phyloP scores from a whole-genome alignment of 2,797 vertebrate genomes.

The Apogon hyalosoma region DNA sequence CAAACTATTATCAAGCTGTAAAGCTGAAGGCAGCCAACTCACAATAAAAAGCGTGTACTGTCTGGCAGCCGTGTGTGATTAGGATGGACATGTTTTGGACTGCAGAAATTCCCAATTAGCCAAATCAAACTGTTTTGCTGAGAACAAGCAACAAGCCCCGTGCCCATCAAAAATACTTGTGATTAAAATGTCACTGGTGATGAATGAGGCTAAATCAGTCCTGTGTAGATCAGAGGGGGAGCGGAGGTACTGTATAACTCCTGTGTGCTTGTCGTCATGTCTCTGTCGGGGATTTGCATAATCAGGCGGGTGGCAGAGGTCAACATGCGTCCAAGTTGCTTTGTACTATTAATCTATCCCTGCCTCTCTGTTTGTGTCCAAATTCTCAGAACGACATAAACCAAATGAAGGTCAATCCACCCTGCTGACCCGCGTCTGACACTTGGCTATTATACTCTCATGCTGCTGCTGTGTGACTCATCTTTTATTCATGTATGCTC shows the following conservation, averaged over 20 bases:
- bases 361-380: slow-evolving; percentile 39
- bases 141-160: slow-evolving; percentile 46
- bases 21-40: slow-evolving; percentile 49
- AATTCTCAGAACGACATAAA: slow-evolving; percentile 39
- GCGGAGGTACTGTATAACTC: slow-evolving; percentile 23
- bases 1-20: slow-evolving; percentile 57
- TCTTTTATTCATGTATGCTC: slow-evolving; percentile 56
- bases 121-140: slow-evolving; percentile 72
- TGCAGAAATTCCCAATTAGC: slow-evolving; percentile 46
- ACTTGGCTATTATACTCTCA: slow-evolving; percentile 14
- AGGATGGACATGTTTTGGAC: slow-evolving; percentile 50
- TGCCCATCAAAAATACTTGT: slow-evolving; percentile 54
- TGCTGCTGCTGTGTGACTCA: slow-evolving; percentile 45
- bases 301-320: slow-evolving; percentile 58
- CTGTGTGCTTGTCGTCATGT: slow-evolving; percentile 27
- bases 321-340: slow-evolving; percentile 44
- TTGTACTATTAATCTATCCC: slow-evolving; percentile 64
- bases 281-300: slow-evolving; percentile 54
- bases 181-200: slow-evolving; percentile 80
- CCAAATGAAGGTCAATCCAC: slow-evolving; percentile 46
- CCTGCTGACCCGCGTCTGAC: slow-evolving; percentile 48
- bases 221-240: slow-evolving; percentile 27
- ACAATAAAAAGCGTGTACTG: slow-evolving; percentile 55
- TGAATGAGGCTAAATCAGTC: slow-evolving; percentile 69
- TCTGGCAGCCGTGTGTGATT: slow-evolving; percentile 57